Evolutionary conservation across 1,140 invertebrate genomes (phyloP).

Genomic region (Zaprionus nigranus): DNA sequence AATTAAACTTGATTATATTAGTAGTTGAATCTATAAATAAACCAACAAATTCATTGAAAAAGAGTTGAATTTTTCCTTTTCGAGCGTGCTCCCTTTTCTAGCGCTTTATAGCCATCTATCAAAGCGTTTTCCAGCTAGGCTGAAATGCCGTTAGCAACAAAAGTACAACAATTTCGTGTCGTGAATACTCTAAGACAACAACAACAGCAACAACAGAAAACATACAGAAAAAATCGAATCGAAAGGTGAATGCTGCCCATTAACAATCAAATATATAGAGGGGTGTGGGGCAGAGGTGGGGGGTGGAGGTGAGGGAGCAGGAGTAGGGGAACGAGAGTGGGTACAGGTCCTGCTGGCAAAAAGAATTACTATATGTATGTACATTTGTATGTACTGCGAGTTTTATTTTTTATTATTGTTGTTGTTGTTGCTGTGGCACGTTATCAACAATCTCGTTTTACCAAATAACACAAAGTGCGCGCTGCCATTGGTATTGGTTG

Average conservation of each 20-base stretch:
- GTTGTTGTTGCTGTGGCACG: constrained; percentile 55
- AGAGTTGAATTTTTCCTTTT: constrained; percentile 19
- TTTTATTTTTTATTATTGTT: constrained; percentile 42
- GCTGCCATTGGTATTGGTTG: constrained; percentile 49
- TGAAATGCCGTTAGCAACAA: constrained; percentile 59
- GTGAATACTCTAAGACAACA: constrained; percentile 13
- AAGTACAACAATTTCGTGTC: constrained; percentile 58
- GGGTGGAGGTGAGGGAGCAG: not conserved
- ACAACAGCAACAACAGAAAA: constrained; percentile 24
- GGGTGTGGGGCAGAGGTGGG: not conserved
- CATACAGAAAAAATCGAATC: constrained; percentile 58
- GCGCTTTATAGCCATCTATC: constrained; percentile 15
- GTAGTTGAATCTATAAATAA: not conserved
- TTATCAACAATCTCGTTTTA: constrained; percentile 83
- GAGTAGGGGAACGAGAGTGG: not conserved
- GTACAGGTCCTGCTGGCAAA: constrained; percentile 55
- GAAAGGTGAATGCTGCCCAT: constrained; percentile 67
- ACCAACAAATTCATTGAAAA: constrained; percentile 21
- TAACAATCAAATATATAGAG: constrained; percentile 68
- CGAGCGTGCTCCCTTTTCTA: not conserved
- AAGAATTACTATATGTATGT: constrained; percentile 34
- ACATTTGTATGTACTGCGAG: constrained; percentile 54
- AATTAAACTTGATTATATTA: not conserved
- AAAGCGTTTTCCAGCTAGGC: constrained; percentile 35
- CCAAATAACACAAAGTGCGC: constrained; percentile 80